Evolutionary conservation across 2,113 vertebrate genomes (phyloP), one percentile per base, ranked within the genome.

Genomic region (Paradoxurus hermaphroditus): DNA sequence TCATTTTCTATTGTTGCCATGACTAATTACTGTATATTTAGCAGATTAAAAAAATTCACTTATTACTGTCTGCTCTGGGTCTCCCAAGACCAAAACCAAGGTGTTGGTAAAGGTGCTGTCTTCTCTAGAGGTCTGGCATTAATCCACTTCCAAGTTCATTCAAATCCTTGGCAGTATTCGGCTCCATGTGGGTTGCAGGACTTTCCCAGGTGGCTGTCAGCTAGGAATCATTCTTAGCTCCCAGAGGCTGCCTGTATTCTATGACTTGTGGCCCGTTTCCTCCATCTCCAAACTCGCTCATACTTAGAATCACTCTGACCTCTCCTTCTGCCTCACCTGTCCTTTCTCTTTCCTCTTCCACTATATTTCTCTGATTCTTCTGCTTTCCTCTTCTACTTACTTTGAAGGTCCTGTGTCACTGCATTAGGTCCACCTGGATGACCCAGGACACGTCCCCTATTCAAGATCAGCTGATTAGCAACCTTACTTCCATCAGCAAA

Each of bases 21-120:
- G 83, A 72, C 46, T 93, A 93, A 73, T 78, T 18, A 95, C 41
- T 6, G 87, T 36, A 83, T 62, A 79, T 56, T 88, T n/a, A 72
- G n/a, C 19, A 89, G 18, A 23, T 88, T 68, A 51, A 65, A 75
- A 75, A 91, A 79, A 79, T 12, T 13, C 36, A 67, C 31, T 51
- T 81, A 73, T 46, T 63, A 91, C n/a, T 85, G n/a, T 89, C 85
- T 85, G 81, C 34, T 79, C 44, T 85, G 85, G 63, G 44, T 82
- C 49, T 90, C 82, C 62, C 29, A 68, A 91, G 68, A 85, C 65
- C 51, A 70, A 93, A 92, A 68, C 46, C 96, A 92, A 94, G 21
- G 29, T 85, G n/a, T 85, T 83, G 84, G 90, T 41, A 94, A 39
- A 56, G 31, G 23, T 31, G 41, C 29, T 68, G 39, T 87, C 53